A percentile compares a stretch with the other conserved stretches of the same genome.
phyloP scores from a whole-genome alignment of 2,113 vertebrate species.

The Anoura caudifer region DNA sequence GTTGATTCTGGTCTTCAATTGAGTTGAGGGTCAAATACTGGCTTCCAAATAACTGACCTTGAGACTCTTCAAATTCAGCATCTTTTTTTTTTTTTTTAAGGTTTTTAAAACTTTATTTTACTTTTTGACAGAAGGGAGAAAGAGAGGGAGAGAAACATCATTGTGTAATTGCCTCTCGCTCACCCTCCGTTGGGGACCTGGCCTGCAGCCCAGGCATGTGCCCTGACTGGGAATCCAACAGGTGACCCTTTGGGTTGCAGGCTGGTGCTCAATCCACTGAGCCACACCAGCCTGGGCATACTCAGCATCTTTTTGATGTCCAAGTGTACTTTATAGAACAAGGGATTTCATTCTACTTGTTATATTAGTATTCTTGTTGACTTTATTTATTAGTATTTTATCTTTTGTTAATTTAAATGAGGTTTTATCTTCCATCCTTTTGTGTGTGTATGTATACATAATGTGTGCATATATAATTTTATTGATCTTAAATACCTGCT shows the following conservation, averaged over 20 bases:
- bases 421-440: not conserved
- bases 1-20: not conserved
- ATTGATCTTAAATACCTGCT: not conserved
- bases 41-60: not conserved
- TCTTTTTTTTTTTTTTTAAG: not conserved
- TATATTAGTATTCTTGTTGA: not conserved
- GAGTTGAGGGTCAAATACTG: not conserved
- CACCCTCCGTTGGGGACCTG: no score
- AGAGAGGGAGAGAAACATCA: no score
- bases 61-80: not conserved
- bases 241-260: no score
- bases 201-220: no score
- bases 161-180: no score
- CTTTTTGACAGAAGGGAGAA: no score
- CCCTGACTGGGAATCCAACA: no score
- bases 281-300: no score
- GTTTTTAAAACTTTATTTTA: no score
- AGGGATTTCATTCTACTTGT: not conserved
- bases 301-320: not conserved
- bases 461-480: not conserved
- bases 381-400: not conserved
- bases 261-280: no score
- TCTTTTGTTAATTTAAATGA: no score
- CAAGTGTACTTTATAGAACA: not conserved
- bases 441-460: not conserved